Conservation (phyloP, 1,140 invertebrate genomes). For the Pogonus chalceus region DNA sequence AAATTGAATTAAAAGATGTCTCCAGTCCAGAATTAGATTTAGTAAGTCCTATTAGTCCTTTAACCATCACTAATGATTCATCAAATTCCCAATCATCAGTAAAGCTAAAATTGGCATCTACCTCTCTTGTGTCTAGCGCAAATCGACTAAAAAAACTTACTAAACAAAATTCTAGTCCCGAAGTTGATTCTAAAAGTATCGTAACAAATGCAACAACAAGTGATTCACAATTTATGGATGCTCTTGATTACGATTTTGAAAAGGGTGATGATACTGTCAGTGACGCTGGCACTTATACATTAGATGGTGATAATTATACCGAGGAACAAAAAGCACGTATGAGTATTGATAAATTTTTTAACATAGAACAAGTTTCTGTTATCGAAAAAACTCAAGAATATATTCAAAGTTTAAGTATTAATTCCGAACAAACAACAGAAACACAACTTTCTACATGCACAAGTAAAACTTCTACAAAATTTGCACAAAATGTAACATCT, state of each 20-base stretch:
- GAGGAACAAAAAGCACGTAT: slow-evolving; percentile 77
- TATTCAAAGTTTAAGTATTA: slow-evolving; percentile 28
- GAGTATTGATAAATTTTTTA: slow-evolving; percentile 74
- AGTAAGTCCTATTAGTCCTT: slow-evolving; percentile 37
- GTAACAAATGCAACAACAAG: slow-evolving; percentile 12
- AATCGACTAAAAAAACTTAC: slow-evolving; percentile 2
- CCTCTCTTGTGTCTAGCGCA: not conserved
- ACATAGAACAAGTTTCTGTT: slow-evolving; percentile 40
- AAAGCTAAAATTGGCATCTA: not conserved
- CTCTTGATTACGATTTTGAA: slow-evolving; percentile 27
- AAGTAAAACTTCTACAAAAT: slow-evolving; percentile 7
- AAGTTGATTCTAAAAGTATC: slow-evolving; percentile 10
- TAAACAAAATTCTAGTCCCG: slow-evolving; percentile 22
- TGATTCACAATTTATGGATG: slow-evolving; percentile 10
- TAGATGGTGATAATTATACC: slow-evolving; percentile 72
- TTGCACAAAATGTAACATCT: not conserved
- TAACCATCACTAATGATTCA: slow-evolving; percentile 8
- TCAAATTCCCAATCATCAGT: slow-evolving; percentile 6
- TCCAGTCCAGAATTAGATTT: slow-evolving; percentile 48
- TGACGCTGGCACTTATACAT: slow-evolving; percentile 79
- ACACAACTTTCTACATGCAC: not conserved
- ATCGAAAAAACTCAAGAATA: slow-evolving; percentile 36
- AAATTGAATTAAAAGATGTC: slow-evolving; percentile 40
- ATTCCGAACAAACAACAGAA: not conserved
- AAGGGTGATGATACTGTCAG: slow-evolving; percentile 60